Conservation (phyloP, 2,888 invertebrate genomes). For the Antheraea assamensis region DNA sequence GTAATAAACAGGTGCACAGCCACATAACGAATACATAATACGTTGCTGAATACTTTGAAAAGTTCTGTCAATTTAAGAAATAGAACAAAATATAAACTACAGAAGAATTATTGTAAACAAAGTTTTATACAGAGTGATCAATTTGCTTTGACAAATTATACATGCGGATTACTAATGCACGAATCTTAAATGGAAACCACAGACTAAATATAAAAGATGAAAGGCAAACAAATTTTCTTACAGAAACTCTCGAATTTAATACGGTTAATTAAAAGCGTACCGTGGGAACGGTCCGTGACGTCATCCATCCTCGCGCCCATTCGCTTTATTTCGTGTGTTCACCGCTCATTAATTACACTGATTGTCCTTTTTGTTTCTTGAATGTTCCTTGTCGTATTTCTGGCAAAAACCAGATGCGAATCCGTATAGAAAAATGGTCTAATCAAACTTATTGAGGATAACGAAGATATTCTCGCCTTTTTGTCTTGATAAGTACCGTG, state of each 20-base stretch:
- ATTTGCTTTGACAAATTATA: background rate
- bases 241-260: slow-evolving; percentile 3
- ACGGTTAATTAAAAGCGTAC: slow-evolving; percentile 6
- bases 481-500: background rate
- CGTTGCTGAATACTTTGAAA: background rate
- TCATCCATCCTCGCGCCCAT: slow-evolving; percentile 15
- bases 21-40: too few species aligned
- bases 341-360: slow-evolving; percentile 23
- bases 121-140: background rate
- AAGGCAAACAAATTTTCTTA: background rate
- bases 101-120: background rate
- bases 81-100: background rate
- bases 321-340: slow-evolving; percentile 13
- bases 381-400: slow-evolving; percentile 14
- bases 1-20: too few species aligned
- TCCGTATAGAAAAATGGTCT: slow-evolving; percentile 3
- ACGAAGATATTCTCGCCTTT: background rate
- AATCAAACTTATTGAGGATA: background rate
- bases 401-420: background rate
- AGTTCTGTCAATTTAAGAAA: background rate
- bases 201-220: slow-evolving; percentile 4
- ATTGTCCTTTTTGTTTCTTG: slow-evolving; percentile 22
- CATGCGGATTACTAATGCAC: background rate
- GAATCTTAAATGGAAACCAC: background rate
- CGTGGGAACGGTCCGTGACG: slow-evolving; percentile 11